Base-by-base conservation (phyloP, 2,113 vertebrate genomes). In the Oncorhynchus kisutch region DNA sequence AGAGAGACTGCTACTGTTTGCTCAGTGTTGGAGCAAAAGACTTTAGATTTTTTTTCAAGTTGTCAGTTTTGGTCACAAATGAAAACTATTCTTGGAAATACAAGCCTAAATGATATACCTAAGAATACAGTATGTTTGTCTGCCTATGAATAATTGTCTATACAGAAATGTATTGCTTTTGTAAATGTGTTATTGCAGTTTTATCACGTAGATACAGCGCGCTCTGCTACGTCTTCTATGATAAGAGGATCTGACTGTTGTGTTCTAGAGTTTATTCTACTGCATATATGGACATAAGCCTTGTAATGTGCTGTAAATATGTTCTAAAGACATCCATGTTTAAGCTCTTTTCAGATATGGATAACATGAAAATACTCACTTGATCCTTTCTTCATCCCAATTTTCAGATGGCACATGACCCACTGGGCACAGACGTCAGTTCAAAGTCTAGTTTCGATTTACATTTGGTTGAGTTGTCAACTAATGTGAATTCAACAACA, bases 271-370 rank as follows among this genome's bases (percentile, higher is more conserved):
- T 11, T 71, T 66, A 20, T 75, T 67, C 51, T 72, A 64, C 27
- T 34, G 54, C 49, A 69, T 60, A 31, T 75, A 7, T 57, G 67
- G 29, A 54, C 11, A 18, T 77, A 20, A 65, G 64, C 62, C 70
- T 51, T 77, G 74, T 77, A 62, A 73, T 73, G 74, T 64, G 68
- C 69, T 77, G 76, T 75, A 22, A 67, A 76, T 73, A 66, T 45
- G 45, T 83, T 80, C 66, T 49, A 39, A 29, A 73, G 12, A 39
- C 59, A 60, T 60, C 45, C 65, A 66, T 73, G 69, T 77, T 70
- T 72, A 67, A 71, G 48, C 78, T 66, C 81, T 81, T 68, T 64
- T 59, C 14, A 22, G 69, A 45, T 25, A 68, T 75, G 39, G 16
- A 29, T 51, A 59, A 67, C 65, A 67, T 67, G 13, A 31, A 29